Evolutionary conservation across 2,113 vertebrate genomes (phyloP), one percentile per base, ranked within the genome.

Genomic region (Tyrannus savana): DNA sequence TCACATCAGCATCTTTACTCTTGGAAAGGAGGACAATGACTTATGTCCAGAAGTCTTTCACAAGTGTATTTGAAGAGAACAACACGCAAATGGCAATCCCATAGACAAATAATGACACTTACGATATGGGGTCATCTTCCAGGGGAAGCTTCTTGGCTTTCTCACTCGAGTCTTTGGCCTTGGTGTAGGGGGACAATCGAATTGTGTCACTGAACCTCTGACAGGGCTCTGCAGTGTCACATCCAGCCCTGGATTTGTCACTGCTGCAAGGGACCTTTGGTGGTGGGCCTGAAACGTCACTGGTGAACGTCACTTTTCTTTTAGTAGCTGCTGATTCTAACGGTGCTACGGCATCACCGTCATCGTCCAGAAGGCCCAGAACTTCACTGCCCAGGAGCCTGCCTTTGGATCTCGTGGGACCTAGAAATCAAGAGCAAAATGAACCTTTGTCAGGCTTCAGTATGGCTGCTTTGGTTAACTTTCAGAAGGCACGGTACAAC

Each of bases 301-400:
- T 33, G 7, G 96, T 91, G 58, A 97, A 96, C 64, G 96, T 74
- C 17, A 93, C 76, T 95, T 97, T 98, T 81, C 95, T 90, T 71
- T 98, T 98, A 6, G 77, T 76, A 62, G 86, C 23, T 31, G 73
- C 78, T 67, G 72, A 79, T 50, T 95, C 35, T 39, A 90, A 77
- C 5, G 80, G 73, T 58, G 91, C 62, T 41, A 80, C 1, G 7
- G 93, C 63, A 25, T 37, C 74, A 89, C 42, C 72, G 35, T 98
- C 97, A 7, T 97, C 97, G 24, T 98, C 96, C 60, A 98, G 76
- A 97, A 97, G 97, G 22, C 63, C 93, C 87, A 98, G 90, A 87
- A 97, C 67, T 63, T 98, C 97, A 14, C 88, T 93, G 11, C 55
- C 75, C 30, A 50, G 83, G 35, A 95, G 24, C 9, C 27, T 91